Evolutionary conservation across 2,888 invertebrate species (phyloP), one percentile per base, ranked within the genome.

Genomic region (Agrotis segetum): DNA sequence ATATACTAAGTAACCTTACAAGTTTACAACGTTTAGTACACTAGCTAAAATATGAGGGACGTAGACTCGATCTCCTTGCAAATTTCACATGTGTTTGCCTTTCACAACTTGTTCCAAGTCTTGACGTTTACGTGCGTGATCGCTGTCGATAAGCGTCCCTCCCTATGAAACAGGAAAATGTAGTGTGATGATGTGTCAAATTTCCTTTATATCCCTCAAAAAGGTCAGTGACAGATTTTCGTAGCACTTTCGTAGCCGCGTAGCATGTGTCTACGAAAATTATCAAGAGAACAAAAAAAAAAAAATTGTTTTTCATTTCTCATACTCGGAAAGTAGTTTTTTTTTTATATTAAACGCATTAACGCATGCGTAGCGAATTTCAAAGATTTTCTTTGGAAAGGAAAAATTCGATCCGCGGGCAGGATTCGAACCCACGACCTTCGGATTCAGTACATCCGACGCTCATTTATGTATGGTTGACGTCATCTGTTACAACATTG

Each of bases 21-120:
- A n/a, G n/a, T n/a, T n/a, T n/a, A n/a, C n/a, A n/a, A 56, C 46
- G 56, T 76, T 74, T 61, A 62, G 13, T 19, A 3, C 50, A 21
- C 16, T n/a, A 19, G n/a, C 50, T 17, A 61, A 74, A 67, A 74
- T 69, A 76, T 56, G 58, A 76, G 76, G 74, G 74, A 76, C 56
- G 21, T 34, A 47, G 56, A 21, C 55, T 47, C 69, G 76, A 74
- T 69, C 61, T 40, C n/a, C 46, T 34, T 63, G 24, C 56, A 49
- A 72, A 49, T 63, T 53, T 63, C 55, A 53, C 53, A 49, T 63
- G 49, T 63, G 63, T 63, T 77, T 63, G 69, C n/a, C 52, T 63
- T 21, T 59, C 44, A 58, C 52, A 71, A 56, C 53, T 71, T 67
- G 67, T 55, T 61, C 47, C 55, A 14, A 50, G 46, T 24, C 52